Evolutionary conservation across 2,888 invertebrate species (phyloP), one percentile per base, ranked within the genome.

Genomic region (Amiota communis): DNA sequence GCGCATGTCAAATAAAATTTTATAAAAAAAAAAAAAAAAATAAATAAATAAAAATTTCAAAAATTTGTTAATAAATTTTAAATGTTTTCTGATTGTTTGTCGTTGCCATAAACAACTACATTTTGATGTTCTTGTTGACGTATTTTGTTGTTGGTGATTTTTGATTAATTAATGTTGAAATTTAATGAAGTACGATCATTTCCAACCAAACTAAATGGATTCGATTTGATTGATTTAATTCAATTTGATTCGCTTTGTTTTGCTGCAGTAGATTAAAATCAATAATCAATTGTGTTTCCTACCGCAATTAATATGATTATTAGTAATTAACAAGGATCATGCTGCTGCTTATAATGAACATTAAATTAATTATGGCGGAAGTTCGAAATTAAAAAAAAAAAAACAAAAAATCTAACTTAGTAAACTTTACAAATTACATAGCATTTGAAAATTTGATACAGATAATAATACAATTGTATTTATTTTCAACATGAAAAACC

Each of bases 281-380:
- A 36, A 36, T 36, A 36, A 36, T 36, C 4, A 36, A 36, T 36
- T 36, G 36, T 64, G 8, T 65, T 65, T 46, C 48, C n/a, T 46
- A 65, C 46, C 4, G 6, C 61, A 61, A 61, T 61, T 61, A 20
- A 17, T 23, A 17, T 61, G 20, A 61, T 17, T 2, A 46, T 12
- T 46, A 11, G 17, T 10, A 48, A 48, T 48, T 47, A 64, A 64
- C 20, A 65, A 65, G 15, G 74, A 83, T 84, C 80, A 78, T 75
- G 78, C 80, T 75, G 78, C 80, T 74, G 76, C 75, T 75, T 74
- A 70, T 64, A 76, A 57, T 79, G 76, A 81, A 78, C 72, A 75
- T 75, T 72, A 75, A 74, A 76, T 74, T 77, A 81, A 79, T 53
- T 53, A 53, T 36, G 36, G 36, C 36, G 36, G 36, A 36, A 36